Base-by-base conservation (phyloP, 2,797 vertebrate genomes). In the Linurgus olivaceus region DNA sequence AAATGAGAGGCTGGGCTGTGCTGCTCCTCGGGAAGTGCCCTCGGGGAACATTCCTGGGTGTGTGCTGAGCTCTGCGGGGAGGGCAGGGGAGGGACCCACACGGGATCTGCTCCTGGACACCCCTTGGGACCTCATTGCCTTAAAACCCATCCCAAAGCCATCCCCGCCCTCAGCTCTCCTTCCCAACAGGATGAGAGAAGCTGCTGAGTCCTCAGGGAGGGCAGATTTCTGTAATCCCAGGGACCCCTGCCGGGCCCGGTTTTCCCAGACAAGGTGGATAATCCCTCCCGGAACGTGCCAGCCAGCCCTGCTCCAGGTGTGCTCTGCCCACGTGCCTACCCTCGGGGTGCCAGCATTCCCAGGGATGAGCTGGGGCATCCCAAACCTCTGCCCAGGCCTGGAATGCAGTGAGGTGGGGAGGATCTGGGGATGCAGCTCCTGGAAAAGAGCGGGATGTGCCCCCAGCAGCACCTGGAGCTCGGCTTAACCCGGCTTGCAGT, bases 341-440 rank as follows among this genome's bases (percentile, higher is more conserved):
- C 40, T 28, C 0, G 1, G 23, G 8, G 16, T 7, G 16, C 44
- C 82, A 74, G 47, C 57, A 3, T 25, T 35, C 58, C 67, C 19
- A 4, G 72, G 58, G 23, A 8, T 2, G 15, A 28, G 28, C 57
- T 37, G 48, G 33, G 58, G 1, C 68, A 52, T 2, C 44, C 18
- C 17, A 55, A 7, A 29, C 24, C 51, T 31, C 66, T 35, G 19
- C 80, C n/a, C 26, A 38, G 58, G 35, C 33, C 62, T 19, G 40
- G 57, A 13, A 25, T 19, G 16, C 66, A 2, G 6, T 0, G 47
- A 3, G 0, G 0, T 0, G 10, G 4, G 62, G 19, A 68, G 14
- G 26, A 42, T n/a, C 33, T 25, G 13, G 0, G 8, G 31, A 11
- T 18, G 9, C 1, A 87, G 31, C 55, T 62, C 31, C 37, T 11